Conservation (phyloP, 2,888 invertebrate species). For the Metallyticus violacea region DNA sequence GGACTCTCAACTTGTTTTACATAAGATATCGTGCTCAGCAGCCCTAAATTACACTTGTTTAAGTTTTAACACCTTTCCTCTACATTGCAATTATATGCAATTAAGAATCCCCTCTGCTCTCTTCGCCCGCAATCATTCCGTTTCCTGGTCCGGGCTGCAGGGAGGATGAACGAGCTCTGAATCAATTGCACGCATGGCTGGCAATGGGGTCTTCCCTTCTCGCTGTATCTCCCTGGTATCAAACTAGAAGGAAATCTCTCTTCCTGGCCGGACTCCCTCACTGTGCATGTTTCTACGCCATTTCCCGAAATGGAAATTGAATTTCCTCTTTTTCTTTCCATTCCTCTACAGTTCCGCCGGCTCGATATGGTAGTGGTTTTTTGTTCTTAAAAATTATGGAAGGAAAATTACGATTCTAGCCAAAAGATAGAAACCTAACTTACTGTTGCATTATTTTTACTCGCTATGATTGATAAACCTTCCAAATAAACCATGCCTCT, state of each 20-base stretch:
- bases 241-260: background rate
- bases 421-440: too few species aligned
- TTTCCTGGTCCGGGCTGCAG: too few species aligned
- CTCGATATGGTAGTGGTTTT: too few species aligned
- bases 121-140: too few species aligned
- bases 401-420: too few species aligned
- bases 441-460: too few species aligned
- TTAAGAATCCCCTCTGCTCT: constrained; percentile 18
- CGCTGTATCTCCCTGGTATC: too few species aligned
- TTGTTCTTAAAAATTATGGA: too few species aligned
- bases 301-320: constrained; percentile 14
- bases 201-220: too few species aligned
- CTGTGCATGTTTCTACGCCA: constrained; percentile 9
- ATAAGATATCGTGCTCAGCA: constrained; percentile 14
- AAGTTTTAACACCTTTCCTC: constrained; percentile 23
- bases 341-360: too few species aligned
- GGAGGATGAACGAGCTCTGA: background rate
- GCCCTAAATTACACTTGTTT: constrained; percentile 21
- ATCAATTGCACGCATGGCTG: constrained; percentile 23
- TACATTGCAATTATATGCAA: constrained; percentile 26
- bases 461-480: too few species aligned
- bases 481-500: too few species aligned
- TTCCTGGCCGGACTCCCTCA: background rate
- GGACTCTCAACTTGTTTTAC: background rate
- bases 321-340: background rate